These are phyloP conservation scores for Drosophila meridiana DNA, from an alignment of 2,888 invertebrate genomes.

Conservation along the genomic window DNA sequence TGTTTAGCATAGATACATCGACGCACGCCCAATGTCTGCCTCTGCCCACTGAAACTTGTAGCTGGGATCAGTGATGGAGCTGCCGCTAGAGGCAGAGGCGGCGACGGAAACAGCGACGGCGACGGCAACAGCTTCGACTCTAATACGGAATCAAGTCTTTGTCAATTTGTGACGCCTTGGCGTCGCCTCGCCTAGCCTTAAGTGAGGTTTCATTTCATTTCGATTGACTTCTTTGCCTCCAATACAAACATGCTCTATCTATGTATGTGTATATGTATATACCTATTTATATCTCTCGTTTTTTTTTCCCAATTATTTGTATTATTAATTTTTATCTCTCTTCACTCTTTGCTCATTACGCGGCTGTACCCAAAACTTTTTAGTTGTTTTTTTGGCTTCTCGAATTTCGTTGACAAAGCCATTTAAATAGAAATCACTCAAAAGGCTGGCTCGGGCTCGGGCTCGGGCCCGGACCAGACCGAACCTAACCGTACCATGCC, in stretches of 20 bases:
- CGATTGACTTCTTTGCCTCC: constrained; percentile 41
- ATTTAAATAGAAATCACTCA: constrained; percentile 83
- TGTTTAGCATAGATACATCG: constrained; percentile 56
- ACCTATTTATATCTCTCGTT: constrained; percentile 10
- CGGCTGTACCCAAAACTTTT: constrained; percentile 50
- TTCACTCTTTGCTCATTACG: constrained; percentile 73
- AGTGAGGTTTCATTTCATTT: constrained; percentile 76
- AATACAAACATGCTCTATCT: background rate
- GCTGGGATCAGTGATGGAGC: constrained; percentile 6
- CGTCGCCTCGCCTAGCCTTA: constrained; percentile 72
- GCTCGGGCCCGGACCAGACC: background rate
- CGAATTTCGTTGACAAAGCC: constrained; percentile 81
- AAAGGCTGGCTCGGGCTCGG: constrained; percentile 15
- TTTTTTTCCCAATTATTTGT: constrained; percentile 49
- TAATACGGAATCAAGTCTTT: constrained; percentile 44
- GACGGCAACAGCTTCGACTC: background rate
- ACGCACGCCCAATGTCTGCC: constrained; percentile 67
- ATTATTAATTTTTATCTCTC: constrained; percentile 75
- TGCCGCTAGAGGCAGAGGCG: background rate
- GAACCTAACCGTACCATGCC: constrained; percentile 22
- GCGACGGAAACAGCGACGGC: background rate
- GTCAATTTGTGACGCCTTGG: constrained; percentile 68
- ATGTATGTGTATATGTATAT: background rate
- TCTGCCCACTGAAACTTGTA: constrained; percentile 24
- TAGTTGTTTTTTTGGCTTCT: constrained; percentile 67